Evolutionary conservation across 1,140 invertebrate genomes (phyloP).

Genomic region (Harpegnathos saltator): DNA sequence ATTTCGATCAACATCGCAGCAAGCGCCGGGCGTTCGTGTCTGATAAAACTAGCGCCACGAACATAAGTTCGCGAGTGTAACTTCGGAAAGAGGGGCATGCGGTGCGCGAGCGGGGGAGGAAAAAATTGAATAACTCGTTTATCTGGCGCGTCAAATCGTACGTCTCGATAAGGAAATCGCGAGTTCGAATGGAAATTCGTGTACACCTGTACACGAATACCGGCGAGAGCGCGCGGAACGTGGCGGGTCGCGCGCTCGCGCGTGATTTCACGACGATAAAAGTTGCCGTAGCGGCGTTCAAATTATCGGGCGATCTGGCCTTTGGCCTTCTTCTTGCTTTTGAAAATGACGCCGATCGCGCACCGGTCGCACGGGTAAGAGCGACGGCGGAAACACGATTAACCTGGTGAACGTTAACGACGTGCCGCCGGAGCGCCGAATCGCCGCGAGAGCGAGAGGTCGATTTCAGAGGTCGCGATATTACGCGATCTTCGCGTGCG

Average conservation of each 20-base stretch:
- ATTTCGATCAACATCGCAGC: conserved; percentile 1
- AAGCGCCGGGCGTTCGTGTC: not conserved
- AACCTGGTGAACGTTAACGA: conserved; percentile 6
- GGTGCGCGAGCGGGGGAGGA: not conserved
- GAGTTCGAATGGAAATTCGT: not conserved
- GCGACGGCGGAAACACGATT: conserved; percentile 6
- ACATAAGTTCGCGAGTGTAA: not conserved
- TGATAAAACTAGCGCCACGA: not conserved
- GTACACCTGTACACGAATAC: not conserved
- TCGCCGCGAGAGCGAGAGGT: conserved; percentile 10
- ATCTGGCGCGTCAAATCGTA: conserved; percentile 11
- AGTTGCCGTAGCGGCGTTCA: not conserved
- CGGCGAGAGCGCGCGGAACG: not conserved
- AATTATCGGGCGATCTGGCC: conserved; percentile 31
- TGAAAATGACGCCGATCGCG: conserved; percentile 45
- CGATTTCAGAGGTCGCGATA: conserved; percentile 45
- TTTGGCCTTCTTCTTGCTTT: conserved; percentile 28
- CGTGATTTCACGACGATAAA: conserved; percentile 17
- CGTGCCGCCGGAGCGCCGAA: no score
- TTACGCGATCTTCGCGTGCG: conserved; percentile 39
- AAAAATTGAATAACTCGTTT: conserved; percentile 28
- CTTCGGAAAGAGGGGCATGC: no score
- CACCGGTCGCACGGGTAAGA: no score
- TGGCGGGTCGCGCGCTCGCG: no score
- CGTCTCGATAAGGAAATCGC: not conserved